Percentiles rank a stretch among this genome's conserved stretches.
Conservation (phyloP, 2,113 vertebrate genomes). For the Proteles cristata region DNA sequence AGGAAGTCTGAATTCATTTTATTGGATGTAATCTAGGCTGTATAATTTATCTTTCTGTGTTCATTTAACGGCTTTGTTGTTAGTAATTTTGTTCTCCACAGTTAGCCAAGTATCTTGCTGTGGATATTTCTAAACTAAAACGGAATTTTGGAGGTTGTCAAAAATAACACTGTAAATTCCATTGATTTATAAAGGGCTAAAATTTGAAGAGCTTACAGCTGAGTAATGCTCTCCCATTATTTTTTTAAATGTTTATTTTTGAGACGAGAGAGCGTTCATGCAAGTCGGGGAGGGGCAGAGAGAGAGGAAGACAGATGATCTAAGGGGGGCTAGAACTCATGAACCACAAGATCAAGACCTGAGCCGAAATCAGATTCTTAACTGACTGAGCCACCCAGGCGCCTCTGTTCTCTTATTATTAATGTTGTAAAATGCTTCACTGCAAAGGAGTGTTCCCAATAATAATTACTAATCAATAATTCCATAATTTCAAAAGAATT, state of each 20-base stretch:
- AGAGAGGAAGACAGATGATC: no score
- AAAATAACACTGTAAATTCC: slow-evolving; percentile 53
- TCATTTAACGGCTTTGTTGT: slow-evolving; percentile 61
- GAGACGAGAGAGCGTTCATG: no score
- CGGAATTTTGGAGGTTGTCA: slow-evolving; percentile 54
- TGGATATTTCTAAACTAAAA: slow-evolving; percentile 69
- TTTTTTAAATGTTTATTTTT: no score
- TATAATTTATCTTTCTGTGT: slow-evolving; percentile 69
- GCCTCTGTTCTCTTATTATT: background rate
- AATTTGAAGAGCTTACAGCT: slow-evolving; percentile 25
- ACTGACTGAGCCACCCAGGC: no score
- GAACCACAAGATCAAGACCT: no score
- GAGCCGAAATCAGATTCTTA: no score
- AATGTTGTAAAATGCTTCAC: slow-evolving; percentile 45
- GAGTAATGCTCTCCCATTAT: background rate
- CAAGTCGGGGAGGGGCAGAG: no score
- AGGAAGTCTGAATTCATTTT: slow-evolving; percentile 79
- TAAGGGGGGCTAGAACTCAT: no score
- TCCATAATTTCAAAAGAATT: slow-evolving; percentile 37
- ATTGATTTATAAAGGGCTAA: slow-evolving; percentile 60
- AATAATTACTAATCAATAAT: slow-evolving; percentile 64
- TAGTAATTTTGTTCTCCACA: slow-evolving; percentile 74
- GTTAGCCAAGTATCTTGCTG: slow-evolving; percentile 71
- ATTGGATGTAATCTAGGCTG: slow-evolving; percentile 58
- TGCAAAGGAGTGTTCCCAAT: slow-evolving; percentile 40